A percentile compares a stretch with the other conserved stretches of the same genome.
phyloP scores from a whole-genome alignment of 2,888 invertebrate genomes.

The Lissocephala sabroskyi region DNA sequence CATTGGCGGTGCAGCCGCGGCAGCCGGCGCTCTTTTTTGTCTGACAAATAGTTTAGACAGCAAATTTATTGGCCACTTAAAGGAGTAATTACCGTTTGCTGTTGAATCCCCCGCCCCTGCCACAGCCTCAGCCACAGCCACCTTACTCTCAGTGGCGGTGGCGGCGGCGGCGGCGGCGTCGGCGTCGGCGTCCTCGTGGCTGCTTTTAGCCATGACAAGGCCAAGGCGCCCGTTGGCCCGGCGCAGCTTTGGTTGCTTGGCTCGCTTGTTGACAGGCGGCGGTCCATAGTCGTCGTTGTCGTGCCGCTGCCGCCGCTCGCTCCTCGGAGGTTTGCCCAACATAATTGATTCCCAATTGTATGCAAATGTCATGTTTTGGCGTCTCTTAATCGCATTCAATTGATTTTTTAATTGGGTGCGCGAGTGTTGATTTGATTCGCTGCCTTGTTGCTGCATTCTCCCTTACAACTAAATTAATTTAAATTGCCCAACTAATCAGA shows the following conservation, averaged over 20 bases:
- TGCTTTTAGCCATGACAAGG: conserved; percentile 58
- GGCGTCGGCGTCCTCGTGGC: too few species aligned
- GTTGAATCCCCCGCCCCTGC: conserved; percentile 23
- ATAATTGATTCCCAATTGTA: conserved; percentile 49
- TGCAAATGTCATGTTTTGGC: conserved; percentile 35
- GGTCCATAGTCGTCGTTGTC: too few species aligned
- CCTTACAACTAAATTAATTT: conserved; percentile 1
- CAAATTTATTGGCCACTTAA: conserved; percentile 72
- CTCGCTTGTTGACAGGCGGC: too few species aligned
- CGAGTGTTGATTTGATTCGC: conserved; percentile 6
- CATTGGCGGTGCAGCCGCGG: conserved; percentile 19
- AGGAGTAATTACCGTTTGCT: conserved; percentile 66
- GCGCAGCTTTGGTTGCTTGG: conserved; percentile 3
- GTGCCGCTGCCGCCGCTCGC: background rate
- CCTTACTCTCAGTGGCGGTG: too few species aligned
- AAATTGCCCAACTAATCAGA: conserved; percentile 28
- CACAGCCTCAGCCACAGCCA: conserved; percentile 7
- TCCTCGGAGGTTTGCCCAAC: background rate
- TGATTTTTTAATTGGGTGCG: conserved; percentile 4
- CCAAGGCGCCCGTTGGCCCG: conserved; percentile 36
- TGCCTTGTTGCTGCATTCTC: background rate
- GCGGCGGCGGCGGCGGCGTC: too few species aligned
- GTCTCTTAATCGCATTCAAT: conserved; percentile 1
- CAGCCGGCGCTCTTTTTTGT: conserved; percentile 37
- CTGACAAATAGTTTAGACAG: conserved; percentile 72